Evolutionary conservation across 2,888 invertebrate genomes (phyloP).

Genomic region (Agriotes lineatus): DNA sequence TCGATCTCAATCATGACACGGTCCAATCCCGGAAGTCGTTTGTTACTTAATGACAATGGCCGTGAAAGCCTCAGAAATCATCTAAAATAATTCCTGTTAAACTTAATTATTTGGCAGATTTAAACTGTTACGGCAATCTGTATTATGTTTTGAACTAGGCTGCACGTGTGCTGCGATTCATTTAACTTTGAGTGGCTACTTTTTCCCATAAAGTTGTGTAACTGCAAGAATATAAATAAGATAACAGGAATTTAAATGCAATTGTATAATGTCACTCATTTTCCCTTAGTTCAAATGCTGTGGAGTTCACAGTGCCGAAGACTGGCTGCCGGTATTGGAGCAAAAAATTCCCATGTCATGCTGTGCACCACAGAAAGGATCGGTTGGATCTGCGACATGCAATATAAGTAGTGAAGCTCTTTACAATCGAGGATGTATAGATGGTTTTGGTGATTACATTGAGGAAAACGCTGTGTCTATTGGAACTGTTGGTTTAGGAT

Average conservation of each 20-base stretch:
- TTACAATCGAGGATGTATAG: conserved; percentile 74
- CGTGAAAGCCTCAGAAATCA: no score
- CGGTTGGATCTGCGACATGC: conserved; percentile 66
- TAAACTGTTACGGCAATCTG: no score
- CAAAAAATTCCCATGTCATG: conserved; percentile 73
- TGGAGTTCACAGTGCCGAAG: conserved; percentile 73
- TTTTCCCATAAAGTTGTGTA: no score
- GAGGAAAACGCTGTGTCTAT: conserved; percentile 80
- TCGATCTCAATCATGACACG: no score
- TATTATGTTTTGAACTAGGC: no score
- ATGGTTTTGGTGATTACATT: conserved; percentile 73
- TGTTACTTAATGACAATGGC: no score
- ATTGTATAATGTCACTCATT: not conserved
- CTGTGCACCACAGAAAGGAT: conserved; percentile 69
- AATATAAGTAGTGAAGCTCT: conserved; percentile 60
- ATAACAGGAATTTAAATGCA: not conserved
- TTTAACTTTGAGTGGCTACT: no score
- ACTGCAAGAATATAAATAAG: not conserved
- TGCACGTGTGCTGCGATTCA: no score
- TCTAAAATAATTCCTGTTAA: no score
- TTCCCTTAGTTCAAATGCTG: conserved; percentile 77
- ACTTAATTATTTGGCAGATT: no score
- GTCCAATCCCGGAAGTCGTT: no score
- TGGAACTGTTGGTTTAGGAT: conserved; percentile 84
- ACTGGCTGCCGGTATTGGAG: conserved; percentile 73